These are phyloP conservation scores for Champsocephalus esox DNA, from an alignment of 2,797 vertebrate species.

Conservation along the genomic window DNA sequence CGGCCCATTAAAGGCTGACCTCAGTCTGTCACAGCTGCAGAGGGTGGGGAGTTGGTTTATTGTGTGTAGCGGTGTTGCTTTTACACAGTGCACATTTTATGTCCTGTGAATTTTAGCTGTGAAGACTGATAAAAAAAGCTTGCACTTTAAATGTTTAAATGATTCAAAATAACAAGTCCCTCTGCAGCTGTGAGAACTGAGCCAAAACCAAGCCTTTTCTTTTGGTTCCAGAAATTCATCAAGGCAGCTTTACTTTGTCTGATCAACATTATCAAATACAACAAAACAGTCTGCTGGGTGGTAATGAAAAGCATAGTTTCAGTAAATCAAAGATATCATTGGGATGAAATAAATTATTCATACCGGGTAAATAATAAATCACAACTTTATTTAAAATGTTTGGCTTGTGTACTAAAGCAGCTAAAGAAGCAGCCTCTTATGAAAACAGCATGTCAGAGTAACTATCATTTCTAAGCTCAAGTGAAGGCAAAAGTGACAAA, in stretches of 20 bases:
- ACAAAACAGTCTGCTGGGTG: constrained; percentile 13
- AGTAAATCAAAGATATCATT: neutral
- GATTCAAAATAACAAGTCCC: constrained; percentile 4
- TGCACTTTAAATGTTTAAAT: constrained; percentile 29
- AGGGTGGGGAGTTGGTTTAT: neutral
- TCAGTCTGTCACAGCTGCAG: neutral
- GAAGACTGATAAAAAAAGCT: constrained; percentile 6
- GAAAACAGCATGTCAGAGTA: constrained; percentile 7
- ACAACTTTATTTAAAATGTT: constrained; percentile 14
- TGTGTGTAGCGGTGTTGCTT: neutral
- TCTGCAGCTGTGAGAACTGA: constrained; percentile 2
- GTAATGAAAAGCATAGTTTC: constrained; percentile 7
- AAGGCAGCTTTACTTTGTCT: neutral
- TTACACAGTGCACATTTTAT: neutral
- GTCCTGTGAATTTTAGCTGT: constrained; percentile 5
- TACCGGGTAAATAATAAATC: constrained; percentile 21
- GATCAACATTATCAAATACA: neutral
- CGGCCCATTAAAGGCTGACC: constrained; percentile 39
- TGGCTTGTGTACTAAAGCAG: neutral
- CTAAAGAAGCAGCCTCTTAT: neutral
- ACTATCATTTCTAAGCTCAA: constrained; percentile 9
- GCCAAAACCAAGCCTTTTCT: neutral
- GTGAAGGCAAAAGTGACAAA: constrained; percentile 7
- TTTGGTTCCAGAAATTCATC: neutral
- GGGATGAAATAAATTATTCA: constrained; percentile 4